Evolutionary conservation across 2,113 vertebrate genomes (phyloP).

Genomic region (Pterocles burchelli): DNA sequence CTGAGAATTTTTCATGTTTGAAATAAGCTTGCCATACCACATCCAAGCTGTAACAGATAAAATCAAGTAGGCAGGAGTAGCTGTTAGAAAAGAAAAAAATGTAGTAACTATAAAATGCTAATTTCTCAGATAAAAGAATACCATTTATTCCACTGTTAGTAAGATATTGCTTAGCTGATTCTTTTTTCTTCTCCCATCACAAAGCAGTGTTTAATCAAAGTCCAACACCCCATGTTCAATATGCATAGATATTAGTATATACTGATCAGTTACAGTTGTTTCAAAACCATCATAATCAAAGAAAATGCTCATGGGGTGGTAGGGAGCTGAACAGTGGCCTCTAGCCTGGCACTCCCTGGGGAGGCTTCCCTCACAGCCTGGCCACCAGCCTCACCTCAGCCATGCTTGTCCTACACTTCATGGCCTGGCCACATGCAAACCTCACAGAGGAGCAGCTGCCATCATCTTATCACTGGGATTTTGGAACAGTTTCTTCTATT

Average conservation of each 20-base stretch:
- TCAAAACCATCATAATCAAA: background rate
- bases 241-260: rapidly evolving
- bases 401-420: rapidly evolving
- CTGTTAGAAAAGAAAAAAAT: background rate
- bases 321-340: background rate
- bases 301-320: rapidly evolving
- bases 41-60: background rate
- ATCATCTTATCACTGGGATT: rapidly evolving
- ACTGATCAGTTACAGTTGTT: background rate
- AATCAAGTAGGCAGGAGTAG: background rate
- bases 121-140: background rate
- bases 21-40: background rate
- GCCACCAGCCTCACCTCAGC: rapidly evolving
- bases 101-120: rapidly evolving
- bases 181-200: background rate
- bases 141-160: background rate
- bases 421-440: rapidly evolving
- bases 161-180: rapidly evolving
- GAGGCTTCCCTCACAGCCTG: rapidly evolving
- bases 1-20: background rate
- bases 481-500: background rate
- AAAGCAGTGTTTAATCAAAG: background rate
- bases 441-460: rapidly evolving
- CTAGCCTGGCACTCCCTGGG: rapidly evolving
- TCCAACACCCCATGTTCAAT: rapidly evolving